A percentile compares a stretch with the other conserved stretches of the same genome.
Evolutionary conservation across 2,888 invertebrate species (phyloP).

Genomic region (Lasioglossum pauxillum): DNA sequence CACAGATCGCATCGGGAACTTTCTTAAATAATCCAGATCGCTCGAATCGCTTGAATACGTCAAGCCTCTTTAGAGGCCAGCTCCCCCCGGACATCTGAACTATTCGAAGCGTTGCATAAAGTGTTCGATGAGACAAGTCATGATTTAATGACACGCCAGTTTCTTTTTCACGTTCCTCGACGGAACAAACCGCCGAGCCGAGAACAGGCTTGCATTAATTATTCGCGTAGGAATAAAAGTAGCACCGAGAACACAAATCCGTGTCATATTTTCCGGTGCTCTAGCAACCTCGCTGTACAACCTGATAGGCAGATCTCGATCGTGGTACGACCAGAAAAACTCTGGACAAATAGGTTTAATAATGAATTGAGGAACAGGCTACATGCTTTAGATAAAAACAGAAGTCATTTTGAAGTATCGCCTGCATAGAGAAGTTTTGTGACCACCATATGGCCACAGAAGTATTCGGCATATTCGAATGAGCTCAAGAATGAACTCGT

Average conservation of each 20-base stretch:
- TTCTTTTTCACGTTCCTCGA: background rate
- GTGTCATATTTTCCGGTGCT: background rate
- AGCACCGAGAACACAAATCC: background rate
- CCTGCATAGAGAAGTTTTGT: no score
- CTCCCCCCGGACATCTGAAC: background rate
- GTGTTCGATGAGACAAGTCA: background rate
- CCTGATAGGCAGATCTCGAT: background rate
- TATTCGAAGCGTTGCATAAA: background rate
- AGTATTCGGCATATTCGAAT: no score
- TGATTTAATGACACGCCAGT: background rate
- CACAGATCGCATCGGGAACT: conserved; percentile 11
- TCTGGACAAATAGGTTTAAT: no score
- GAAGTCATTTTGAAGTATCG: no score
- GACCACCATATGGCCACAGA: no score
- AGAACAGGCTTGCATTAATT: background rate
- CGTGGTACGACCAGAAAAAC: background rate
- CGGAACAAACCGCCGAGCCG: background rate
- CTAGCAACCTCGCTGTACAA: background rate
- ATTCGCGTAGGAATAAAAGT: background rate
- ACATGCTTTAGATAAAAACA: no score
- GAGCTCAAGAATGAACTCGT: no score
- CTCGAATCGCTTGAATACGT: conserved; percentile 3
- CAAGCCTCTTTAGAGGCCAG: background rate
- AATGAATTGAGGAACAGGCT: no score
- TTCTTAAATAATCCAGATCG: conserved; percentile 12